Conservation (phyloP, 2,888 invertebrate genomes). For the Amaurobius ferox region DNA sequence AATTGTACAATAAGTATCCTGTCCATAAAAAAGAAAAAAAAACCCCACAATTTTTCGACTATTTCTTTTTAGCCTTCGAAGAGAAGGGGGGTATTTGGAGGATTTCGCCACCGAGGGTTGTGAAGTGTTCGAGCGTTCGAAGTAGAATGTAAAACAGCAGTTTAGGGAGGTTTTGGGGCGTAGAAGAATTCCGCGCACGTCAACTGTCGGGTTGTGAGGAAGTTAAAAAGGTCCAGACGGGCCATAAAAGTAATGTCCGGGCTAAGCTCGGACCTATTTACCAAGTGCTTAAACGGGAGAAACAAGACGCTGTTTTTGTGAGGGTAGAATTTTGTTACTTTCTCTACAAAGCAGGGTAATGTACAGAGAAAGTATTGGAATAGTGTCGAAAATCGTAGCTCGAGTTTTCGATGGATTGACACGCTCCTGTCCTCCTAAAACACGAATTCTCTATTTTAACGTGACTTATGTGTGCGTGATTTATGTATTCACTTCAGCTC, state of each 20-base stretch:
- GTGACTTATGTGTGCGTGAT: no score
- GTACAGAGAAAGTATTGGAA: no score
- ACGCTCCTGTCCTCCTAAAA: no score
- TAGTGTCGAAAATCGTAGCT: no score
- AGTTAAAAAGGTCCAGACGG: background rate
- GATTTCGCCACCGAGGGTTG: slow-evolving; percentile 33
- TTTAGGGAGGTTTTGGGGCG: background rate
- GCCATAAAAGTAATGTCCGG: slow-evolving; percentile 9
- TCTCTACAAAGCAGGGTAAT: no score
- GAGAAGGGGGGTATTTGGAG: slow-evolving; percentile 15
- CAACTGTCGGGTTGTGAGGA: background rate
- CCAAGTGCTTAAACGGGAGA: background rate
- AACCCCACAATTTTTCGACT: background rate
- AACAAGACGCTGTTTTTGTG: background rate
- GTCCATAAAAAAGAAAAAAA: slow-evolving; percentile 11
- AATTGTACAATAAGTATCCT: background rate
- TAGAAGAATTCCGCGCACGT: background rate
- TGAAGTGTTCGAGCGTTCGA: slow-evolving; percentile 35
- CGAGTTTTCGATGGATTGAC: no score
- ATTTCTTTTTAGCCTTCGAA: background rate
- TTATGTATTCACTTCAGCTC: no score
- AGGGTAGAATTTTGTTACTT: no score
- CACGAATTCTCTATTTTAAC: no score
- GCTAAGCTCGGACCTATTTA: background rate
- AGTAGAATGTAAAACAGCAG: slow-evolving; percentile 28